Evolutionary conservation across 2,113 vertebrate genomes (phyloP).

Genomic region (Megalops atlanticus): DNA sequence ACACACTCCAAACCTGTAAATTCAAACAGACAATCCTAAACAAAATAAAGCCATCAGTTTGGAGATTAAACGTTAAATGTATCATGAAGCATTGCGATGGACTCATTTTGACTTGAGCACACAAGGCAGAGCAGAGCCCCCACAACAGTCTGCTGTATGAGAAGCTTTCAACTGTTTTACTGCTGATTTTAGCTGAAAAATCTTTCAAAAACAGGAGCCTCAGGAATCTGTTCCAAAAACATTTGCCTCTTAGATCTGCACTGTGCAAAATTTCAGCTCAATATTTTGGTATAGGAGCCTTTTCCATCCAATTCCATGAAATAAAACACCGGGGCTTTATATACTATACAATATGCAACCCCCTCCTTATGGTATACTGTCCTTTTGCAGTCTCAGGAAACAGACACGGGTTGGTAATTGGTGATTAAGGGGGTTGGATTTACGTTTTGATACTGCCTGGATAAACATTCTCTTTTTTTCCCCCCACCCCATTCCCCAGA

Average conservation of each 20-base stretch:
- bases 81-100: too few species aligned
- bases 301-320: background rate
- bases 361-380: background rate
- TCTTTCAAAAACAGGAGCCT: background rate
- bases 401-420: background rate
- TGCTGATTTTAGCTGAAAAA: background rate
- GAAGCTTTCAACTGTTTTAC: too few species aligned
- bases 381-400: background rate
- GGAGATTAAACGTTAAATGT: too few species aligned
- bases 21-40: too few species aligned
- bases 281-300: background rate
- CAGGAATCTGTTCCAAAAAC: too few species aligned
- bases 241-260: background rate
- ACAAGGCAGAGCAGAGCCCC: too few species aligned
- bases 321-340: background rate
- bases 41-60: too few species aligned
- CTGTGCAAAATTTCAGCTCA: background rate
- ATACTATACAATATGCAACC: background rate
- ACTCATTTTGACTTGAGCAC: too few species aligned
- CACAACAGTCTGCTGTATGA: too few species aligned
- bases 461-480: background rate
- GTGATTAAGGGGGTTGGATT: constrained; percentile 9
- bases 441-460: background rate
- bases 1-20: too few species aligned
- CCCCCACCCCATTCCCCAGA: background rate